Evolutionary conservation across 2,797 vertebrate species (phyloP).

Genomic region (Threskiornis aethiopicus): DNA sequence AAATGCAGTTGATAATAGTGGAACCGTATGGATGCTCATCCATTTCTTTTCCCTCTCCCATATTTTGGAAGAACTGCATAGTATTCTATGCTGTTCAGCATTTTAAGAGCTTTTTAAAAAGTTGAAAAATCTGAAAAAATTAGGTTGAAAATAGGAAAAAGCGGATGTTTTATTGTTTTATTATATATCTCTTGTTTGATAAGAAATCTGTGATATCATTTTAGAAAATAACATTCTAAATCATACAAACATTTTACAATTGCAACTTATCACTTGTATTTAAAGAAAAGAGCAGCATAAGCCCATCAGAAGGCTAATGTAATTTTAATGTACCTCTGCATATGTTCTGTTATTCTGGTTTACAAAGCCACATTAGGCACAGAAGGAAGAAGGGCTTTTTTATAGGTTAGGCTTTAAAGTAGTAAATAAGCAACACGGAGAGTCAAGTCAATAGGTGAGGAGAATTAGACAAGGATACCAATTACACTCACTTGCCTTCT

Average conservation of each 20-base stretch:
- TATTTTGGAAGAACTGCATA: background rate
- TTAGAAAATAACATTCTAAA: background rate
- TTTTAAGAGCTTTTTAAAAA: background rate
- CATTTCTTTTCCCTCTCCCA: background rate
- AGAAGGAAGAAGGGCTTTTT: background rate
- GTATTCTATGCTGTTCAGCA: background rate
- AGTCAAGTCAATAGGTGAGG: background rate
- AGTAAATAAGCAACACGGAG: slow-evolving; percentile 5
- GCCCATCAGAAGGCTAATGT: slow-evolving; percentile 1
- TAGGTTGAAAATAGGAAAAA: background rate
- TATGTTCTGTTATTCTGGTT: background rate
- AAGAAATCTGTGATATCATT: background rate
- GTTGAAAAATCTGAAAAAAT: background rate
- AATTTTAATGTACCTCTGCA: slow-evolving; percentile 20
- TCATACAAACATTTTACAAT: slow-evolving; percentile 24
- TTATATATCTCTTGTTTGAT: background rate
- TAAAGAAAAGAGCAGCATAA: slow-evolving; percentile 39
- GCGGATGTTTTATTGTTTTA: background rate
- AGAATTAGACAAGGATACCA: slow-evolving; percentile 15
- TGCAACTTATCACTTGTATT: slow-evolving; percentile 21
- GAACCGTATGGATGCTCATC: background rate
- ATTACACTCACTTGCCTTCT: background rate
- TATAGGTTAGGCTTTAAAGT: background rate
- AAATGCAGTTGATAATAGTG: background rate
- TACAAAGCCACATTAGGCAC: slow-evolving; percentile 4